Conservation (phyloP, 2,797 vertebrate species). For the Sardinella longiceps region DNA sequence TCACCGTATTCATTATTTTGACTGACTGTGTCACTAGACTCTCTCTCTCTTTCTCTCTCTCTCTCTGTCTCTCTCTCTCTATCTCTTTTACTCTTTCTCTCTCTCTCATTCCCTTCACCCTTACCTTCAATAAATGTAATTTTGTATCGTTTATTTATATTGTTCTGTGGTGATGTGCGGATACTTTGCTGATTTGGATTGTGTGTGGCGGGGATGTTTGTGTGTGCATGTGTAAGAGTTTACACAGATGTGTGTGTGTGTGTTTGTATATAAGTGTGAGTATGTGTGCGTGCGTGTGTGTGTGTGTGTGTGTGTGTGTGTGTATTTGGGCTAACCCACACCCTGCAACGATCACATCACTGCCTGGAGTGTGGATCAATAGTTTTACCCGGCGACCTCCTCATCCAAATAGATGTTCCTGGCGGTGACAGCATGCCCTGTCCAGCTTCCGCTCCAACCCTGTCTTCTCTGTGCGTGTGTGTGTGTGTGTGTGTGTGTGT, state of each 20-base stretch:
- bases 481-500: conserved; percentile 12
- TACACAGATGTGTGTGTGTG: background rate
- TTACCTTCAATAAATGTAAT: background rate
- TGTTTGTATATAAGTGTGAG: background rate
- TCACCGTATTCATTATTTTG: background rate
- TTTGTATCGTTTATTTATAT: conserved; percentile 21
- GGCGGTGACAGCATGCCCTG: conserved; percentile 32
- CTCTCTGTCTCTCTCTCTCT: conserved; percentile 26
- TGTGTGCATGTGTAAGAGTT: background rate
- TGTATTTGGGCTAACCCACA: background rate
- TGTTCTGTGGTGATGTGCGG: background rate
- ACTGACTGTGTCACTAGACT: background rate
- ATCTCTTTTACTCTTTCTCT: background rate
- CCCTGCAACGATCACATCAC: background rate
- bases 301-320: background rate
- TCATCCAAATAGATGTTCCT: conserved; percentile 27
- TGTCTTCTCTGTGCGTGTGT: conserved; percentile 21
- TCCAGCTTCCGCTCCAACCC: conserved; percentile 18
- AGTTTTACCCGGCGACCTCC: conserved; percentile 25
- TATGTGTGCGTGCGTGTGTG: background rate
- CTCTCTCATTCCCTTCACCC: background rate
- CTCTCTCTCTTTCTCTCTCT: background rate
- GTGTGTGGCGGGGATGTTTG: background rate
- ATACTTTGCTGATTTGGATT: too few species aligned
- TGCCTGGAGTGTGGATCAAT: conserved; percentile 35